phyloP scores from a whole-genome alignment of 2,888 invertebrate species.

The Anoplius nigerrimus region DNA sequence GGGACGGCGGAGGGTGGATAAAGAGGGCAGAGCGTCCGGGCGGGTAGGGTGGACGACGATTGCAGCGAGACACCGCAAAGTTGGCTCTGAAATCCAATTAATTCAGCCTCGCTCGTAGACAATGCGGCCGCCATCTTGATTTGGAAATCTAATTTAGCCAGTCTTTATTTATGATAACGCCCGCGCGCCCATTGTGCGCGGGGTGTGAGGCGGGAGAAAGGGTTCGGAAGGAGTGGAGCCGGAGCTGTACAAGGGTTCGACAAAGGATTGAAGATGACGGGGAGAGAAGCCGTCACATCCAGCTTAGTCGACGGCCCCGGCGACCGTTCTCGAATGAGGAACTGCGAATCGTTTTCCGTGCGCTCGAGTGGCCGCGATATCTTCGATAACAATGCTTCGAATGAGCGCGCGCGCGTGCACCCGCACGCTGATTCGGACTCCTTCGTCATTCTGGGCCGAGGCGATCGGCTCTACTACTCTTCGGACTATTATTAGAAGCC shows the following conservation, averaged over 20 bases:
- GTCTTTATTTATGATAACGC: conserved; percentile 72
- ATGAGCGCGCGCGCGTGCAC: conserved; percentile 13
- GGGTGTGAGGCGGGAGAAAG: too few relatives aligned
- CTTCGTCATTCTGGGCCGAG: background rate
- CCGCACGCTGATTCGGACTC: background rate
- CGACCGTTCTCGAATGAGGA: background rate
- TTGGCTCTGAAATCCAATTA: conserved; percentile 71
- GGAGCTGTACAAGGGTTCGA: conserved; percentile 54
- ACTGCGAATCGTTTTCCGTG: conserved; percentile 33
- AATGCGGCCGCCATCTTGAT: conserved; percentile 71
- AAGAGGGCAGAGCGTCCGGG: background rate
- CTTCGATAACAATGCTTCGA: conserved; percentile 30
- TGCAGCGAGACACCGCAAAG: conserved; percentile 59
- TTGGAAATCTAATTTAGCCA: conserved; percentile 71
- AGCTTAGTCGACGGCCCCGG: conserved; percentile 43
- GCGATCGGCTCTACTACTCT: background rate
- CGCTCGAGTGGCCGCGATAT: conserved; percentile 8
- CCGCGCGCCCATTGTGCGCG: conserved; percentile 60
- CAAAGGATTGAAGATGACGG: conserved; percentile 65
- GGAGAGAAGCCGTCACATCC: conserved; percentile 61
- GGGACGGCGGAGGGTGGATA: conserved; percentile 8
- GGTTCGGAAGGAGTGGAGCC: background rate
- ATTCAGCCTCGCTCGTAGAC: conserved; percentile 69
- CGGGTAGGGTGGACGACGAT: conserved; percentile 32
- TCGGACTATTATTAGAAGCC: background rate